A percentile compares a stretch with the other conserved stretches of the same genome.
Conservation (phyloP, 2,797 vertebrate genomes). For the Chelon labrosus region DNA sequence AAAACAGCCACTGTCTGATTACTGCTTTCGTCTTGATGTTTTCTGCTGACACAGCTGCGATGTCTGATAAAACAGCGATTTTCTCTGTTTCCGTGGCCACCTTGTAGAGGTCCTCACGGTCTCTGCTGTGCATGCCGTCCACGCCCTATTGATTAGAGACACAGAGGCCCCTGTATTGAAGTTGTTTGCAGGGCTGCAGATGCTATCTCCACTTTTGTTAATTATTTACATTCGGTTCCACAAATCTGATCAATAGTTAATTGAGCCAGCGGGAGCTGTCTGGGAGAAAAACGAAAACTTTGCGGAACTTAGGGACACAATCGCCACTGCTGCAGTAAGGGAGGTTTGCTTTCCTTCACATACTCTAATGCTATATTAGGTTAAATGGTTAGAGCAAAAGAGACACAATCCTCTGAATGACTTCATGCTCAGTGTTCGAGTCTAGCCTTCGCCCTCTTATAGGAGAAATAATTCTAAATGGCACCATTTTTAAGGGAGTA, state of each 20-base stretch:
- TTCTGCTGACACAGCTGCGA: constrained; percentile 72
- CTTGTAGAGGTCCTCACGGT: constrained; percentile 54
- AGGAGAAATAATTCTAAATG: constrained; percentile 58
- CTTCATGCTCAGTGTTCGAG: constrained; percentile 18
- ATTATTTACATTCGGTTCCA: constrained; percentile 80
- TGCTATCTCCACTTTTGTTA: constrained; percentile 79
- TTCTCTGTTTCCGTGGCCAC: constrained; percentile 60
- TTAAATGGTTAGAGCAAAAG: constrained; percentile 32
- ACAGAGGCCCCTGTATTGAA: constrained; percentile 69
- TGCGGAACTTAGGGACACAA: constrained; percentile 46
- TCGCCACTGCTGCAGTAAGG: constrained; percentile 32
- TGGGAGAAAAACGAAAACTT: constrained; percentile 67
- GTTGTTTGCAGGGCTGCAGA: constrained; percentile 75
- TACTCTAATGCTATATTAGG: constrained; percentile 5
- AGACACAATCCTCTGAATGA: constrained; percentile 25
- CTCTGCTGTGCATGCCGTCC: constrained; percentile 55
- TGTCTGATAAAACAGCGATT: constrained; percentile 74
- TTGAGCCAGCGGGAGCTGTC: constrained; percentile 70
- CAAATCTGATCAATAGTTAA: constrained; percentile 83
- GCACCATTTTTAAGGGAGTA: constrained; percentile 52
- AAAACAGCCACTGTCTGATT: constrained; percentile 60
- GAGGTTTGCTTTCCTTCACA: constrained; percentile 33
- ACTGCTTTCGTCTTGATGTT: constrained; percentile 48
- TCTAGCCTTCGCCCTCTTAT: constrained; percentile 34
- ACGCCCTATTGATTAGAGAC: constrained; percentile 74